A percentile compares a stretch with the other conserved stretches of the same genome.
Evolutionary conservation across 2,888 invertebrate species (phyloP).

Genomic region (Drosophila emarginata): DNA sequence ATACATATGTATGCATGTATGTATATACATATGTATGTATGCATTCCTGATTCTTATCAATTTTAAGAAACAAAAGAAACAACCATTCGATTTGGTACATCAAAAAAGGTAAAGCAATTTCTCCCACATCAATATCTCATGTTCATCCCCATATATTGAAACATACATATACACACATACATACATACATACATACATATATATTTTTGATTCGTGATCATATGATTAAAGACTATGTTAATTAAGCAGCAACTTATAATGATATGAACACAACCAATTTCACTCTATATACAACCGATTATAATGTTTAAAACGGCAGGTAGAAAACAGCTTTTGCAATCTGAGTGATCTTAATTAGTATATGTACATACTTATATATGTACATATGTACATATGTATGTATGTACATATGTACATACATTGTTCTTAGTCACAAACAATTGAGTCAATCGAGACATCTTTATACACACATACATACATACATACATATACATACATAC

Average conservation of each 20-base stretch:
- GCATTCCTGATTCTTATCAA: no score
- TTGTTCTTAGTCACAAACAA: background rate
- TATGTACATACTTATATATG: background rate
- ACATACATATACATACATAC: background rate
- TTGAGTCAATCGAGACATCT: no score
- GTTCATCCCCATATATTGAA: background rate
- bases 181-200: background rate
- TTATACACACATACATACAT: no score
- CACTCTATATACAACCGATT: background rate
- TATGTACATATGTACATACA: background rate
- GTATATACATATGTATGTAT: background rate
- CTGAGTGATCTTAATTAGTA: background rate
- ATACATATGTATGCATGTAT: slow-evolving; percentile 9
- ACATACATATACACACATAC: background rate
- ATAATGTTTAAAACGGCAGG: background rate
- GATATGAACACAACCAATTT: background rate
- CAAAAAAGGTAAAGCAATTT: background rate
- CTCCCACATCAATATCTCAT: no score
- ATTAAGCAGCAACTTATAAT: background rate
- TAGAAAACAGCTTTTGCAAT: background rate
- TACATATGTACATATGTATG: slow-evolving; percentile 1
- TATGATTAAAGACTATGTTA: background rate
- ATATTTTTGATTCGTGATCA: background rate
- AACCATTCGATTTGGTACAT: background rate
- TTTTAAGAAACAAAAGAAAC: no score